Conservation (phyloP, 2,113 vertebrate species). For the Turnix velox region DNA sequence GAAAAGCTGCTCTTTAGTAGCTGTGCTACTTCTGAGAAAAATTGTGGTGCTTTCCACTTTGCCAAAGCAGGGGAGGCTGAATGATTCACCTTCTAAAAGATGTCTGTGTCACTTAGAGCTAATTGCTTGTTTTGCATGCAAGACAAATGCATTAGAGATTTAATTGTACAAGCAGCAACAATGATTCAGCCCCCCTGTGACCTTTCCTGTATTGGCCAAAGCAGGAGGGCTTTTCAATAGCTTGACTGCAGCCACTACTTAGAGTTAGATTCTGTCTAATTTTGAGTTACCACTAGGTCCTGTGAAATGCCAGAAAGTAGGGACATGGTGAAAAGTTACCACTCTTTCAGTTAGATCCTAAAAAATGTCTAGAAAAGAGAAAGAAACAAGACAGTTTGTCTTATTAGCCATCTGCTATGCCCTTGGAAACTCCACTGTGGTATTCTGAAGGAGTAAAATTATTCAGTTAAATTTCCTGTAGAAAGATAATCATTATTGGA, state of each 20-base stretch:
- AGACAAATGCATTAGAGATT: neutral
- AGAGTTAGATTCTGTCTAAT: neutral
- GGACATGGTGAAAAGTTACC: neutral
- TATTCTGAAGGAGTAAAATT: neutral
- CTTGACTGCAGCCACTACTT: neutral
- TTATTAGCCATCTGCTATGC: neutral
- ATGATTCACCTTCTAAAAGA: neutral
- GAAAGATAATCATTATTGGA: constrained; percentile 36
- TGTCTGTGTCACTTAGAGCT: neutral
- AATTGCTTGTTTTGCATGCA: neutral
- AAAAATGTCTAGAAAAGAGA: neutral
- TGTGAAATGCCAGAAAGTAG: neutral
- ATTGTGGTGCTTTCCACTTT: neutral
- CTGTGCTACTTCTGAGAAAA: neutral
- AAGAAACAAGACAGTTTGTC: neutral
- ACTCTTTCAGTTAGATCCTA: neutral
- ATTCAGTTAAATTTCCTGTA: constrained; percentile 19
- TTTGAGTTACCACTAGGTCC: neutral
- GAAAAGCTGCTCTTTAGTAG: neutral
- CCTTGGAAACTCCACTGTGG: neutral
- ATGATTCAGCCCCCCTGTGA: neutral
- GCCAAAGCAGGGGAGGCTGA: neutral
- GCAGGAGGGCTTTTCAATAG: neutral
- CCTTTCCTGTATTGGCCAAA: neutral
- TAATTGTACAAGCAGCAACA: neutral